A percentile compares a stretch with the other conserved stretches of the same genome.
Evolutionary conservation across 30 jellyfish, hydroid and myxozoan genomes (phyloP).

Genomic region (Nemopilema nomurai): DNA sequence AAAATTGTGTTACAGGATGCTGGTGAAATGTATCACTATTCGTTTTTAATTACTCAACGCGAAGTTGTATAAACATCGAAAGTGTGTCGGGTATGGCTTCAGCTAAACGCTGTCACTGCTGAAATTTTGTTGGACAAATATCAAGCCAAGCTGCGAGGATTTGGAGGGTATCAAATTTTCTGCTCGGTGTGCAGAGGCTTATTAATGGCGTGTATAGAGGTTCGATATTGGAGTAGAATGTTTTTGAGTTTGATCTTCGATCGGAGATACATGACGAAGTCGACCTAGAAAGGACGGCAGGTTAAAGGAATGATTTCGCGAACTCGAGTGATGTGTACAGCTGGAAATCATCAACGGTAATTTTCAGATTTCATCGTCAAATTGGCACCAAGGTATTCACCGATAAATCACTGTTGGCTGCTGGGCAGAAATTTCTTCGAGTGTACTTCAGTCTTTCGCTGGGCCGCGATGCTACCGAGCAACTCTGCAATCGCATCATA

Average conservation of each 20-base stretch:
- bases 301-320: not conserved
- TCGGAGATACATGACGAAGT: not conserved
- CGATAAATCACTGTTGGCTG: slow-evolving; percentile 37
- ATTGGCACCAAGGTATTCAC: slow-evolving; percentile 47
- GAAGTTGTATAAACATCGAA: not conserved
- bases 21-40: slow-evolving; percentile 46
- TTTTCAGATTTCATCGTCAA: slow-evolving; percentile 42
- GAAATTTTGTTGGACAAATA: not conserved
- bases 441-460: not conserved
- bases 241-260: not conserved
- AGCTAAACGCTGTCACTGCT: not conserved
- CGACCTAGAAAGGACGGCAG: not conserved
- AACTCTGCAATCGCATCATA: slow-evolving; percentile 6
- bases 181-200: not conserved
- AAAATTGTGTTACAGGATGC: slow-evolving; percentile 54
- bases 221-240: not conserved
- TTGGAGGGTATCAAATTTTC: slow-evolving; percentile 35
- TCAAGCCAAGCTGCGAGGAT: not conserved
- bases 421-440: slow-evolving; percentile 27
- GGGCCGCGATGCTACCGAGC: slow-evolving; percentile 24
- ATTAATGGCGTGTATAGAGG: not conserved
- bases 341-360: slow-evolving; percentile 60
- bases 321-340: slow-evolving; percentile 42
- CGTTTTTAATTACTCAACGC: not conserved
- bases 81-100: not conserved